phyloP scores from a whole-genome alignment of 2,888 invertebrate species.

The Tridacna crocea region DNA sequence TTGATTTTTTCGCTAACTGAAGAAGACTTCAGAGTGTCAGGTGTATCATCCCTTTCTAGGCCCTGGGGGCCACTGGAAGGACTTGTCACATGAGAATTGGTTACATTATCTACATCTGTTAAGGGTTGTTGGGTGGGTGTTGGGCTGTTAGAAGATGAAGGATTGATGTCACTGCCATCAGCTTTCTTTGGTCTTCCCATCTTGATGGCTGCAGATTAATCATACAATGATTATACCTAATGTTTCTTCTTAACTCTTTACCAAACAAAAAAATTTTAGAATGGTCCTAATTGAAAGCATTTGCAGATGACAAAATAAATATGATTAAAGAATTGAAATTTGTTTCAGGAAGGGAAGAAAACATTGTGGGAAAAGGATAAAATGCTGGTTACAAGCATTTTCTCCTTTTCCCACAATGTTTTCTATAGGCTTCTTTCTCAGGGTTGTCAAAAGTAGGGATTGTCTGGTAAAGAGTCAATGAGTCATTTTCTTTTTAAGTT shows the following conservation, averaged over 20 bases:
- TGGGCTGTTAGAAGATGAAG: slow-evolving; percentile 42
- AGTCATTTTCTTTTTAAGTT: background rate
- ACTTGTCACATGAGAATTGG: slow-evolving; percentile 43
- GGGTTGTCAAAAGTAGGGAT: no score
- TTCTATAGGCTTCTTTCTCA: no score
- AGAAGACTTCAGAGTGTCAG: slow-evolving; percentile 48
- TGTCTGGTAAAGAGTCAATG: background rate
- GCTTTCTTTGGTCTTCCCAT: slow-evolving; percentile 80
- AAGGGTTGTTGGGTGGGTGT: slow-evolving; percentile 43
- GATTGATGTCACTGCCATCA: slow-evolving; percentile 57
- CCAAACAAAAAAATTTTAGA: no score
- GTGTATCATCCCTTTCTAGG: slow-evolving; percentile 45
- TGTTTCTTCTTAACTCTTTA: no score
- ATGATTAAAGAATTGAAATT: no score
- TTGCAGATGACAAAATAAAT: no score
- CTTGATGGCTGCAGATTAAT: slow-evolving; percentile 74
- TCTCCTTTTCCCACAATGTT: no score
- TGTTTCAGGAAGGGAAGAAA: no score
- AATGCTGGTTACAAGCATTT: no score
- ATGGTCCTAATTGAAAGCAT: no score
- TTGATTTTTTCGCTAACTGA: slow-evolving; percentile 49
- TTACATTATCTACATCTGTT: slow-evolving; percentile 45
- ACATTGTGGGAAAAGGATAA: no score
- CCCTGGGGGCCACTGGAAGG: slow-evolving; percentile 32
- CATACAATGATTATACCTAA: background rate